Evolutionary conservation across 2,797 vertebrate species (phyloP).

Genomic region (Takifugu ocellatus): DNA sequence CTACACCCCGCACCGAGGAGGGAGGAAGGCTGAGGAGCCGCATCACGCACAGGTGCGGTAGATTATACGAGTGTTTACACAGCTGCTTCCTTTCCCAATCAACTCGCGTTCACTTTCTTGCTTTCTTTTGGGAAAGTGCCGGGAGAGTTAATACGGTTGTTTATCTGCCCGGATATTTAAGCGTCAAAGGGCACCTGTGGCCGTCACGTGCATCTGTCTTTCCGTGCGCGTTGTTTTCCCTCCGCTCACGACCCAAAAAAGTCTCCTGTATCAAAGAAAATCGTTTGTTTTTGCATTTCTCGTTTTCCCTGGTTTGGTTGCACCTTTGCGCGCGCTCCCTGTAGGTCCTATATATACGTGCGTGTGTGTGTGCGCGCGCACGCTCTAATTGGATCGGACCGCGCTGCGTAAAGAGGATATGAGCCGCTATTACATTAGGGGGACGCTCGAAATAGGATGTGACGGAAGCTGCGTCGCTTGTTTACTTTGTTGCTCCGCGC

Average conservation of each 20-base stretch:
- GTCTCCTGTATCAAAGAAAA: not conserved
- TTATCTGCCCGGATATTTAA: constrained; percentile 22
- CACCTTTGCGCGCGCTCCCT: not conserved
- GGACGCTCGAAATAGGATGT: constrained; percentile 34
- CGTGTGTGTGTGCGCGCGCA: not conserved
- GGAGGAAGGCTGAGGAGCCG: not conserved
- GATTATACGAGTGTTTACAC: constrained; percentile 5
- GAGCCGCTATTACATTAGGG: constrained; percentile 35
- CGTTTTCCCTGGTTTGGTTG: constrained; percentile 3
- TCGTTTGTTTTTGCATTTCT: constrained; percentile 7
- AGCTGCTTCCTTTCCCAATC: constrained; percentile 15
- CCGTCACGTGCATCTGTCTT: constrained; percentile 31
- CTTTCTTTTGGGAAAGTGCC: not conserved
- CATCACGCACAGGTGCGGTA: constrained; percentile 40
- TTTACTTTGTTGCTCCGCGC: constrained; percentile 24
- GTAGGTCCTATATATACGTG: not conserved
- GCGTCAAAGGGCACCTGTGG: constrained; percentile 62
- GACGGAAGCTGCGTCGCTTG: constrained; percentile 13
- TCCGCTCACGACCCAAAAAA: not conserved
- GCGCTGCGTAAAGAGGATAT: constrained; percentile 62
- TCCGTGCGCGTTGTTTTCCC: constrained; percentile 5
- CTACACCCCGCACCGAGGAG: not conserved
- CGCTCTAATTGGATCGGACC: constrained; percentile 60
- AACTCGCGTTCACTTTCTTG: not conserved
- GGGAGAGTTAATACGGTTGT: not conserved